Evolutionary conservation across 2,113 vertebrate species (phyloP), one percentile per base, ranked within the genome.

Genomic region (Hipposideros armiger): DNA sequence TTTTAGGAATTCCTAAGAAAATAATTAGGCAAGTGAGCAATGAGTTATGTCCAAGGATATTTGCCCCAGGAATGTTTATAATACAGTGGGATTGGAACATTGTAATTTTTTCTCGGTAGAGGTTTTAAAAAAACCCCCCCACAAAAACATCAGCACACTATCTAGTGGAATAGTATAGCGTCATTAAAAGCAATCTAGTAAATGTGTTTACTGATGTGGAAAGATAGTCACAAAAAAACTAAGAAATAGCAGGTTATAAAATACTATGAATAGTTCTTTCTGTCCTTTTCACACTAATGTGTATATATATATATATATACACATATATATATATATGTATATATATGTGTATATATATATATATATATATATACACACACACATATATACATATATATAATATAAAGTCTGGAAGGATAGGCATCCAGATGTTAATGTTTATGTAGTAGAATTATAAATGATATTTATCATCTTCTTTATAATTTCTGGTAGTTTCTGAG

Each of bases 1-100:
- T 93, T 94, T 74, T 90, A 96, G 94, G n/a, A 40, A 52, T 11
- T 36, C 58, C 62, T 8, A n/a, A 54, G 28, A 36, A 67, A 87
- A 81, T 60, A 87, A 42, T 17, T 10, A 54, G 56, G 32, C 54
- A 73, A 58, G 7, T 11, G 54, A 76, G 32, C 52, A 54, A 50
- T 80, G 85, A 89, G 28, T 56, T 86, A 40, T 32, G 11, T 14
- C 19, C n/a, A 36, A 11, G 62, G 50, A 30, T 74, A 32, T 72
- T 69, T 36, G 30, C 8, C 32, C 11, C n/a, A 45, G 87, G 3
- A 66, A 26, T 42, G 62, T 66, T 86, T 40, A 11, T 69, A 45
- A 66, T 32, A 50, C 28, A 72, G 47, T 32, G 13, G n/a, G 32
- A 69, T 22, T 32, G 56, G 30, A 62, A 22, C 28, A 22, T 74